Conservation (phyloP, 2,888 invertebrate genomes). For the Drosophila koepferae region DNA sequence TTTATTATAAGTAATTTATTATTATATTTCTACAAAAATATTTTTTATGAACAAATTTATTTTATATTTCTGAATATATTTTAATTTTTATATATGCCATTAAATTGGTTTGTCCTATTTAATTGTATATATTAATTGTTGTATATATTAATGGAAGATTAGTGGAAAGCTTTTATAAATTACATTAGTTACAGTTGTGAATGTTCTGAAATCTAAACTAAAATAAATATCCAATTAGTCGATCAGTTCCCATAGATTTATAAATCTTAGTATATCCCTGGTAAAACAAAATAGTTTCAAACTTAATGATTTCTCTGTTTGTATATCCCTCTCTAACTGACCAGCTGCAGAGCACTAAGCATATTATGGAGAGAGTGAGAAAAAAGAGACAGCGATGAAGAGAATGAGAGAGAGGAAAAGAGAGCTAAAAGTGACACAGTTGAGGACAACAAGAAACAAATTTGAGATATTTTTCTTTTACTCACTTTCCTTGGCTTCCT, state of each 20-base stretch:
- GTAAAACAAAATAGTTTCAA: conserved; percentile 31
- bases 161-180: neutral
- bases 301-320: conserved; percentile 45
- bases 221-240: neutral
- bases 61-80: no score
- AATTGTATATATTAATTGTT: no score
- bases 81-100: no score
- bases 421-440: conserved; percentile 34
- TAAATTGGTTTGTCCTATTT: no score
- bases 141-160: no score
- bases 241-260: conserved; percentile 3
- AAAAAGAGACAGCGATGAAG: neutral
- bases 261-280: conserved; percentile 11
- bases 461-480: conserved; percentile 59
- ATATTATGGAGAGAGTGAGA: neutral
- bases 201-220: neutral
- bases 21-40: no score
- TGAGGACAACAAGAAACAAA: conserved; percentile 24
- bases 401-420: conserved; percentile 12
- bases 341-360: conserved; percentile 4
- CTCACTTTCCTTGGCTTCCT: conserved; percentile 58
- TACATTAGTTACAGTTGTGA: neutral
- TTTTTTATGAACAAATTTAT: no score
- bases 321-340: neutral
- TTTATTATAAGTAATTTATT: no score